These are phyloP conservation scores for Arnoldichthys spilopterus DNA, from an alignment of 2,797 vertebrate species.

Conservation along the genomic window DNA sequence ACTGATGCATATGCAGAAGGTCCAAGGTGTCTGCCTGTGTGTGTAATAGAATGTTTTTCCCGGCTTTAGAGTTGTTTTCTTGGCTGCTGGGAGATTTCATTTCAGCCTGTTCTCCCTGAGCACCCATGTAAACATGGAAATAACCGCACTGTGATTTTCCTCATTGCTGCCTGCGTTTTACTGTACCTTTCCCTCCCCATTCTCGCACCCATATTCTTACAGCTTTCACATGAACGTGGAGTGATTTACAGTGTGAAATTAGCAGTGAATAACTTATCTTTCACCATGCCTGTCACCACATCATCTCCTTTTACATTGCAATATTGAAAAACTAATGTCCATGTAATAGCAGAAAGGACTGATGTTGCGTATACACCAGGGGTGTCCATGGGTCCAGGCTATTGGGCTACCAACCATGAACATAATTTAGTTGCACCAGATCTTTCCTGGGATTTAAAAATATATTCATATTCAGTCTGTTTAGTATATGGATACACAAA, in stretches of 20 bases:
- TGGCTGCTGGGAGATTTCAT: not conserved
- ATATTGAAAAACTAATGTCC: not conserved
- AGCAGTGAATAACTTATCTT: conserved; percentile 14
- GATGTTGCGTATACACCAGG: not conserved
- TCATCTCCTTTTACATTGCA: not conserved
- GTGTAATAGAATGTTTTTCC: not conserved
- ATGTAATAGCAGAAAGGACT: not conserved
- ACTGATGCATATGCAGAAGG: conserved; percentile 32
- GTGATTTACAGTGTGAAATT: conserved; percentile 10
- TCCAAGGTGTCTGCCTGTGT: not conserved
- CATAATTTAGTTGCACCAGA: too few species aligned
- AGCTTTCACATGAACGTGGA: not conserved
- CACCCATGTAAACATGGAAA: not conserved
- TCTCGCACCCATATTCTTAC: not conserved
- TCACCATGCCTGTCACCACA: not conserved
- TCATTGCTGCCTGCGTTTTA: not conserved
- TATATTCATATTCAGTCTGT: too few species aligned
- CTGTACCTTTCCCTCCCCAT: not conserved
- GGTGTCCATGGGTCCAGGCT: too few species aligned
- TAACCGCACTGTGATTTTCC: not conserved
- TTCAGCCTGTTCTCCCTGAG: not conserved
- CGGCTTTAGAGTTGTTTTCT: not conserved
- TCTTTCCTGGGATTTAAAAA: too few species aligned
- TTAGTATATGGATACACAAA: too few species aligned
- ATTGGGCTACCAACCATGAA: too few species aligned